phyloP scores from a whole-genome alignment of 2,113 vertebrate genomes.

The Callipepla californica region DNA sequence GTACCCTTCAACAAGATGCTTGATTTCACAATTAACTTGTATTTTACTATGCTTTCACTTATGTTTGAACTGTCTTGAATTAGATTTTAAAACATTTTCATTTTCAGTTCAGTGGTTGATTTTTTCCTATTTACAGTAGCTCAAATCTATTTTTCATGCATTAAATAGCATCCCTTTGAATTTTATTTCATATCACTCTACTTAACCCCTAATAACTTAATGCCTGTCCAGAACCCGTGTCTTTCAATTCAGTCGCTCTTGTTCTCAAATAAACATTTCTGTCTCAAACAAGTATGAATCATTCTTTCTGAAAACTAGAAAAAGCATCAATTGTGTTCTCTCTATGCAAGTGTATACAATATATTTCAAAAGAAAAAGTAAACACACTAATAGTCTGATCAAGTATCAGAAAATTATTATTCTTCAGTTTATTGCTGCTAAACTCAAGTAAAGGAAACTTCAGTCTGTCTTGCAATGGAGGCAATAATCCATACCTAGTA shows the following conservation, averaged over 20 bases:
- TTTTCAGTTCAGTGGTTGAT: not conserved
- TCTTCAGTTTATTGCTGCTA: not conserved
- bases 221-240: rapidly evolving
- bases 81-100: not conserved
- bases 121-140: not conserved
- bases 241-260: not conserved
- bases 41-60: not conserved
- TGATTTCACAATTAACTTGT: not conserved
- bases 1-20: not conserved
- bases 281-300: not conserved
- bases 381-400: not conserved
- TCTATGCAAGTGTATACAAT: not conserved
- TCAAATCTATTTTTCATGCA: not conserved
- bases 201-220: not conserved
- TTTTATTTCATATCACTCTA: not conserved
- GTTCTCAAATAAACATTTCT: not conserved
- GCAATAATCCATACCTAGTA: not conserved
- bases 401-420: not conserved
- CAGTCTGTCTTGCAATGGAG: not conserved
- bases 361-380: not conserved
- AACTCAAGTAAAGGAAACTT: not conserved
- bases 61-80: not conserved
- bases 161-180: not conserved
- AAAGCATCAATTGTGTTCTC: not conserved
- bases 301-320: not conserved